Evolutionary conservation across 2,888 invertebrate species (phyloP).

Genomic region (Euclidia mi): DNA sequence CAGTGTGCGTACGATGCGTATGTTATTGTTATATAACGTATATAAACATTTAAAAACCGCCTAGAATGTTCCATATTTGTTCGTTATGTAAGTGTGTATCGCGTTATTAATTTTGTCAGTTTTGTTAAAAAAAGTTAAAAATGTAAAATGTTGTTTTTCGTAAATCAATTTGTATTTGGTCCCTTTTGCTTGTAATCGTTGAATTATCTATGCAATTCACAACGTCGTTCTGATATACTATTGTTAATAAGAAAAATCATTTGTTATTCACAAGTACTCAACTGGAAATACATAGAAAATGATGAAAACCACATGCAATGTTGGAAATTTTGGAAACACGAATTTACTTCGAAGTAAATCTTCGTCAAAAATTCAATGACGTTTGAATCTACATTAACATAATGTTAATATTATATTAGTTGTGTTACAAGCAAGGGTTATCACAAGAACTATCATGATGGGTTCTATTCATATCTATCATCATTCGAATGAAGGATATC

Average conservation of each 20-base stretch:
- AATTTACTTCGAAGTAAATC: slow-evolving; percentile 44
- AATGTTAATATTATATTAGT: slow-evolving; percentile 85
- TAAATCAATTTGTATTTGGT: slow-evolving; percentile 85
- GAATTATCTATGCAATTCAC: slow-evolving; percentile 71
- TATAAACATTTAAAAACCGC: slow-evolving; percentile 73
- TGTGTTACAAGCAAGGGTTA: slow-evolving; percentile 90
- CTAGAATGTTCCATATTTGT: slow-evolving; percentile 81
- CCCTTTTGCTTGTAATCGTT: slow-evolving; percentile 89
- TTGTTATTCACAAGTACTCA: slow-evolving; percentile 77
- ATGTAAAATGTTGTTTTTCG: slow-evolving; percentile 69
- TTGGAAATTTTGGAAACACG: slow-evolving; percentile 56
- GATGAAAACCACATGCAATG: slow-evolving; percentile 73
- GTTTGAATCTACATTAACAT: slow-evolving; percentile 65
- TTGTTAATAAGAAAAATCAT: slow-evolving; percentile 73
- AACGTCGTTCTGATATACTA: slow-evolving; percentile 72
- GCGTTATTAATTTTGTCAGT: slow-evolving; percentile 79
- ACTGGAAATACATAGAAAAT: slow-evolving; percentile 65
- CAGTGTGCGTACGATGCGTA: slow-evolving; percentile 61
- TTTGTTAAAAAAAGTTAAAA: slow-evolving; percentile 76
- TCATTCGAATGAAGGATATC: slow-evolving; percentile 59
- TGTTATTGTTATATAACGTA: slow-evolving; percentile 71
- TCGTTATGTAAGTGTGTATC: slow-evolving; percentile 67
- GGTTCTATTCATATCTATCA: slow-evolving; percentile 63
- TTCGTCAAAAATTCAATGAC: slow-evolving; percentile 51
- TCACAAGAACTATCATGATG: slow-evolving; percentile 78